Evolutionary conservation across 2,113 vertebrate species (phyloP).

Genomic region (Campylorhamphus procurvoides): DNA sequence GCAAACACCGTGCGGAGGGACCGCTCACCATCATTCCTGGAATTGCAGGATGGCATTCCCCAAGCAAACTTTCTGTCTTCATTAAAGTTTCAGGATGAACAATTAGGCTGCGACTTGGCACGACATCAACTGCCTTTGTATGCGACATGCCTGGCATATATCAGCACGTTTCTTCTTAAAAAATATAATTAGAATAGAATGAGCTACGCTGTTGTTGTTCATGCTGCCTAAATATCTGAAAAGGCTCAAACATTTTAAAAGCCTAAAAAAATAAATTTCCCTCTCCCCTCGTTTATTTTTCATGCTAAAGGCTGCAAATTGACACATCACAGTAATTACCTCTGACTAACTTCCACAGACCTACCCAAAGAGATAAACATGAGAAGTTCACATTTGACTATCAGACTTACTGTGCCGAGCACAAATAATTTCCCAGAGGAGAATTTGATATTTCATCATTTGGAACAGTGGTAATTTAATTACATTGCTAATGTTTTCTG

Average conservation of each 20-base stretch:
- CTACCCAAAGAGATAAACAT: constrained; percentile 64
- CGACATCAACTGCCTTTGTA: constrained; percentile 3
- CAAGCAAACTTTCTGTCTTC: constrained; percentile 25
- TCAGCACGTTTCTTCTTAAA: neutral
- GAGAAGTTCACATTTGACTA: constrained; percentile 62
- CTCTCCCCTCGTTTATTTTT: constrained; percentile 43
- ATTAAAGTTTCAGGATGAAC: constrained; percentile 27
- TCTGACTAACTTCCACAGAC: constrained; percentile 61
- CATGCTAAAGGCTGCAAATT: constrained; percentile 58
- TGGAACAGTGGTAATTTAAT: constrained; percentile 76
- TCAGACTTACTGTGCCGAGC: constrained; percentile 47
- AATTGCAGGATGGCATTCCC: neutral
- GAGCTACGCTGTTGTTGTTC: neutral
- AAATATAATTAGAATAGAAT: neutral
- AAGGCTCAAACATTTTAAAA: constrained; percentile 44
- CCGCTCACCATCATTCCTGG: neutral
- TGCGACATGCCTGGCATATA: neutral
- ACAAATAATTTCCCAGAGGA: constrained; percentile 74
- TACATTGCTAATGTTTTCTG: constrained; percentile 74
- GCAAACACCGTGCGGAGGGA: neutral
- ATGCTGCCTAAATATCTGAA: constrained; percentile 23
- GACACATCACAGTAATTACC: constrained; percentile 70
- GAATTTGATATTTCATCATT: constrained; percentile 68
- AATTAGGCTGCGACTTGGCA: constrained; percentile 21
- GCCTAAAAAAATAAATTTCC: constrained; percentile 33